Base-by-base conservation (phyloP, 2,113 vertebrate species). In the Pomatorhinus ruficollis region DNA sequence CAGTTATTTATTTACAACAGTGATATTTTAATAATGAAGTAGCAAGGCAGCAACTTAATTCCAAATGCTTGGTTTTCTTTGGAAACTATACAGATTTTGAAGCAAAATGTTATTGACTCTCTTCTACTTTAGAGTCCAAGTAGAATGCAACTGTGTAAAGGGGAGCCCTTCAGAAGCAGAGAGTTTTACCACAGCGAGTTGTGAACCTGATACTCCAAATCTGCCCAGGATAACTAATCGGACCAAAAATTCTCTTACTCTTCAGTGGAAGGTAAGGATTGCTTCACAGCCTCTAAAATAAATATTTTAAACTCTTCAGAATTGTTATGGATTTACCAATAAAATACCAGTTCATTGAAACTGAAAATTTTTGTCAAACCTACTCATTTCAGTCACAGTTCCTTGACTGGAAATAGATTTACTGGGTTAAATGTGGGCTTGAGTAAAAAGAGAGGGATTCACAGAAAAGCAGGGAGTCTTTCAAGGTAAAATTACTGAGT, bases 251-350 rank as follows among this genome's bases (percentile, higher is more conserved):
- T 98, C 98, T 45, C 98, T 99, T 21, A 98, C 98, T 82, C 97
- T 99, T 65, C 99, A 99, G 78, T 99, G 99, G 99, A 99, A 99
- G 99, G 99, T 99, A 96, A 97, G 88, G 87, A 63, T 77, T 85
- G 17, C n/a, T 72, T 87, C 15, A 76, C 45, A 79, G 15, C 12
- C 31, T 61, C 56, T 42, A 35, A 71, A 95, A 44, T 17, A 52
- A 80, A 22, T 87, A 16, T 23, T 91, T 68, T n/a, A 9, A 86
- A 49, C 17, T 89, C 24, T 44, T 59, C 8, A 65, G 37, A 54
- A 45, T 82, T 63, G 24, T 53, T 82, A 22, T 2, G 4, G 35
- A 44, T 87, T 78, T 94, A 37, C 59, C 65, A 91, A 12, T 64
- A 56, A 93, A 83, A 69, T 49, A 31, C 5, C 42, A 33, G 15